Evolutionary conservation across 2,113 vertebrate genomes (phyloP).

Genomic region (Fukomys damarensis): DNA sequence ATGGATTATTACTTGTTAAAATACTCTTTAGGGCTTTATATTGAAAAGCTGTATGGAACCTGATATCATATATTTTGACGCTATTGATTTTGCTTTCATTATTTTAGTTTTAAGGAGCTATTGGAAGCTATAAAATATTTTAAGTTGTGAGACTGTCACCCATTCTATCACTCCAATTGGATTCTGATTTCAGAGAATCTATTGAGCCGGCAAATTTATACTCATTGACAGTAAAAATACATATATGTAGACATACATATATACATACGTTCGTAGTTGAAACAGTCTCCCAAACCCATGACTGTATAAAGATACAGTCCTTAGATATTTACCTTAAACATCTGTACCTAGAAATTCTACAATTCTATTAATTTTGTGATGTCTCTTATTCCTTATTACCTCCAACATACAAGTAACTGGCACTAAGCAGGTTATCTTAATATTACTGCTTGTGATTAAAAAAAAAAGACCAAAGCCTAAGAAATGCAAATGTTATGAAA

Average conservation of each 20-base stretch:
- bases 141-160: not conserved
- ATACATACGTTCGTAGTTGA: too few species aligned
- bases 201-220: not conserved
- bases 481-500: not conserved
- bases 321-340: conserved; percentile 40
- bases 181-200: not conserved
- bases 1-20: not conserved
- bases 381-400: not conserved
- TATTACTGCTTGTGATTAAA: conserved; percentile 26
- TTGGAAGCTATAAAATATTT: not conserved
- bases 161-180: not conserved
- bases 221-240: not conserved
- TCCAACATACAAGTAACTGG: not conserved
- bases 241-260: too few species aligned
- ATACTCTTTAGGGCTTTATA: not conserved
- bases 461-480: not conserved
- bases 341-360: not conserved
- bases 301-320: not conserved
- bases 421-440: not conserved
- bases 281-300: not conserved
- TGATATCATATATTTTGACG: not conserved
- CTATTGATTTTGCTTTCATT: conserved; percentile 20
- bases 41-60: not conserved
- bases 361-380: not conserved
- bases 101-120: not conserved